Conservation (phyloP, 2,888 invertebrate genomes). For the Muscina levida region DNA sequence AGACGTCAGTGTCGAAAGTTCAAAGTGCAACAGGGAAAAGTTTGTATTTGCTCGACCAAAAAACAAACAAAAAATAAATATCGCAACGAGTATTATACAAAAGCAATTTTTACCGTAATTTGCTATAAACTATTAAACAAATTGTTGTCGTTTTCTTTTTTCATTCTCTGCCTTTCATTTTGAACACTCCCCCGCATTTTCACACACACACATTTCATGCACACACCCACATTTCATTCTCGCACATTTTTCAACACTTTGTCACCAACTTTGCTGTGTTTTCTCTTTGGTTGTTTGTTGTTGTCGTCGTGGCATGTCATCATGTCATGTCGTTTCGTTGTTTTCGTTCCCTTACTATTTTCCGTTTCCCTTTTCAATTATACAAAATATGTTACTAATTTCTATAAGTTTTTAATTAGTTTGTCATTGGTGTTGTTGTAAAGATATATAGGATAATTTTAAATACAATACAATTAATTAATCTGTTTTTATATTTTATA, state of each 20-base stretch:
- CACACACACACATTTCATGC: slow-evolving; percentile 28
- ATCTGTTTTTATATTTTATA: too few relatives aligned
- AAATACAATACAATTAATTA: too few relatives aligned
- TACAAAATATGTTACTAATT: neutral
- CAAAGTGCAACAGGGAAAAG: too few relatives aligned
- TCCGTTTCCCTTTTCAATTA: slow-evolving; percentile 7
- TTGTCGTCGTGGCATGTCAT: too few relatives aligned
- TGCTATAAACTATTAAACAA: neutral
- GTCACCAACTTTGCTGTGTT: slow-evolving; percentile 27
- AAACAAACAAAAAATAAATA: too few relatives aligned
- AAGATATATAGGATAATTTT: too few relatives aligned
- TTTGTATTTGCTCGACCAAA: too few relatives aligned
- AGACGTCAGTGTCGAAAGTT: neutral
- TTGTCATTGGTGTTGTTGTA: slow-evolving; percentile 26
- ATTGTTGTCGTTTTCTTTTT: neutral
- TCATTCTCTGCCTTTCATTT: neutral
- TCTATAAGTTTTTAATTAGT: slow-evolving; percentile 16
- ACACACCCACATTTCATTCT: neutral
- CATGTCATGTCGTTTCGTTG: neutral
- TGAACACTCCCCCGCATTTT: neutral
- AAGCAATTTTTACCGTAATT: too few relatives aligned
- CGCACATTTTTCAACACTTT: slow-evolving; percentile 8
- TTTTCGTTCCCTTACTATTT: slow-evolving; percentile 51
- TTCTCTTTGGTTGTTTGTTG: too few relatives aligned
- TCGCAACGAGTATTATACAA: too few relatives aligned